Evolutionary conservation across 2,797 vertebrate species (phyloP).

Genomic region (Setipinna tenuifilis): DNA sequence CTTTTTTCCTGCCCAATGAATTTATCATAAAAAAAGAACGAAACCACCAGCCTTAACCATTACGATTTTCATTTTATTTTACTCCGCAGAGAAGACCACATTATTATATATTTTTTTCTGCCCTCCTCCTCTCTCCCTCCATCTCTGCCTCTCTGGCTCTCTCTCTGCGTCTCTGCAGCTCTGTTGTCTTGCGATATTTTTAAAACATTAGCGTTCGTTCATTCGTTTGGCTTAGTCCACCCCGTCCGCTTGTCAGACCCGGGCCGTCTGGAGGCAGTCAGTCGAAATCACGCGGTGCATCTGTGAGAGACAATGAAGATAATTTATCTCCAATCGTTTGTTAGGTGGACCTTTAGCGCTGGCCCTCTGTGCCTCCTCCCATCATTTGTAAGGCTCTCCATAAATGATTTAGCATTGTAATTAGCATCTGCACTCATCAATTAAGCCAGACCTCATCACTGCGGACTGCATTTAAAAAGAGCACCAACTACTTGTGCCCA

Average conservation of each 20-base stretch:
- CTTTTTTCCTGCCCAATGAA: background rate
- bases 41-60: background rate
- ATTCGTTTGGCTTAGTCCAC: background rate
- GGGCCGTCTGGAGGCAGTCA: slow-evolving; percentile 19
- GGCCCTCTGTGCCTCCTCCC: slow-evolving; percentile 33
- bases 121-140: no score
- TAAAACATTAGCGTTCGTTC: background rate
- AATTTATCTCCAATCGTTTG: slow-evolving; percentile 54
- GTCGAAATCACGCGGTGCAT: slow-evolving; percentile 26
- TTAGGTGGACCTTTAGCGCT: slow-evolving; percentile 50
- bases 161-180: no score
- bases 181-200: no score
- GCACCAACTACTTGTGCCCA: background rate
- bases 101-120: no score
- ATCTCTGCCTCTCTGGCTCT: background rate
- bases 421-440: slow-evolving; percentile 51
- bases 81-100: background rate
- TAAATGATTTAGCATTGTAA: slow-evolving; percentile 54
- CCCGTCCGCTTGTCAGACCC: background rate
- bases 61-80: slow-evolving; percentile 4
- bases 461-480: slow-evolving; percentile 21
- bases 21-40: slow-evolving; percentile 14
- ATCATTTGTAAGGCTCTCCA: slow-evolving; percentile 42
- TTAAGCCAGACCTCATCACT: slow-evolving; percentile 14
- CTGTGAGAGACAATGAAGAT: slow-evolving; percentile 35